Conservation (phyloP, 2,113 vertebrate genomes). For the Indicator maculatus region DNA sequence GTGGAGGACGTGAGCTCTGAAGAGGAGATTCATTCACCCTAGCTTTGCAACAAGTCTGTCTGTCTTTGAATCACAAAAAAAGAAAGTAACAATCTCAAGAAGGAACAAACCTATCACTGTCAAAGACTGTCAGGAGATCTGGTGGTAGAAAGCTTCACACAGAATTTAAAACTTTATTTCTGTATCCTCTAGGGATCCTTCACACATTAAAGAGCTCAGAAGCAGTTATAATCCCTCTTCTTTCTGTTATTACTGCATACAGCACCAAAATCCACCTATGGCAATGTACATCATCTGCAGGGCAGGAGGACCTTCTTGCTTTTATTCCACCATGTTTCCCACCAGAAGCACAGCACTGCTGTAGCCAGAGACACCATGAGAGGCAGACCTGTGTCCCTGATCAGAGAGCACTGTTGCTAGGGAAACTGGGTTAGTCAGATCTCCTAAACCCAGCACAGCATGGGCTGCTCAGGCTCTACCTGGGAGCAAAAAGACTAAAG, state of each 20-base stretch:
- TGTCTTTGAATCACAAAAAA: neutral
- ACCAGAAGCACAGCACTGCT: neutral
- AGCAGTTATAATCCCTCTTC: neutral
- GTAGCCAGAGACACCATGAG: neutral
- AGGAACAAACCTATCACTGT: neutral
- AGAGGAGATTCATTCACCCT: neutral
- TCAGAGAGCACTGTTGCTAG: slow-evolving; percentile 45
- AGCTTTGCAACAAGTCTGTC: neutral
- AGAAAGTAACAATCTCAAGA: neutral
- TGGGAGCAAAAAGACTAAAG: neutral
- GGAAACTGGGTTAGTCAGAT: slow-evolving; percentile 30
- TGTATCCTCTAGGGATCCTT: slow-evolving; percentile 10
- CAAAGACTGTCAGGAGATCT: neutral
- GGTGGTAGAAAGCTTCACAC: neutral
- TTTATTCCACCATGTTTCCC: slow-evolving; percentile 2
- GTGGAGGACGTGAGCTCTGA: neutral
- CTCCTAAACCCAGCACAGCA: neutral
- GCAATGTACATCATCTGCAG: slow-evolving; percentile 9
- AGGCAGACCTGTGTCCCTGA: neutral
- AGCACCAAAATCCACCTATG: slow-evolving; percentile 1
- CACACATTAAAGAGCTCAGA: slow-evolving; percentile 26
- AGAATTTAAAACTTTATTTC: slow-evolving; percentile 31
- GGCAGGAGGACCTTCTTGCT: neutral
- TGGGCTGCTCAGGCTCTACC: slow-evolving; percentile 12
- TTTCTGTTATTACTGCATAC: neutral